Percentiles rank a stretch among this genome's conserved stretches.
Evolutionary conservation across 2,797 vertebrate species (phyloP).

Genomic region (Stomatorhinus walkeri): DNA sequence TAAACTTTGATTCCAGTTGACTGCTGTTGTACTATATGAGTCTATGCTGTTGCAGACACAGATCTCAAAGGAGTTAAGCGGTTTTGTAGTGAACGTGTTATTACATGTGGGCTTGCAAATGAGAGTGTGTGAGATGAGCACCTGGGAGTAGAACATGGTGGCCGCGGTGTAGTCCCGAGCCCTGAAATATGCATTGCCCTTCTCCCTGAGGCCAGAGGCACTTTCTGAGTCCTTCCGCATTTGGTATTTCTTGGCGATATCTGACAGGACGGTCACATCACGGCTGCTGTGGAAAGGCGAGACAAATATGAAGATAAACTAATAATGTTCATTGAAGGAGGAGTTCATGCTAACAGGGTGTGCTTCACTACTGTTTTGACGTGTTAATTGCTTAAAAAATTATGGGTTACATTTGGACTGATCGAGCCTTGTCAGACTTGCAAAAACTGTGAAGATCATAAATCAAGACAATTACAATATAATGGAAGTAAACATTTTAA

Average conservation of each 20-base stretch:
- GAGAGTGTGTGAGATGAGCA: conserved; percentile 34
- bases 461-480: background rate
- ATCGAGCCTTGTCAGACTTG: background rate
- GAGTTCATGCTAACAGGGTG: background rate
- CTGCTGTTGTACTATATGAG: background rate
- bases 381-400: background rate
- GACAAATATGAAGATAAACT: background rate
- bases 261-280: conserved; percentile 60
- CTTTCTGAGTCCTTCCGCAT: conserved; percentile 56
- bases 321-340: background rate
- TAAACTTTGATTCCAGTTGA: background rate
- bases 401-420: background rate
- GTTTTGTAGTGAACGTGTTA: background rate
- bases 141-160: conserved; percentile 70
- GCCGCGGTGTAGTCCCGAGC: conserved; percentile 62
- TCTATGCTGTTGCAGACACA: background rate
- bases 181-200: conserved; percentile 71
- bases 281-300: conserved; percentile 50
- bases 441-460: background rate
- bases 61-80: background rate
- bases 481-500: background rate
- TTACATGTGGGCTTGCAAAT: background rate
- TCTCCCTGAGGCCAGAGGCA: conserved; percentile 60
- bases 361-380: background rate
- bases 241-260: conserved; percentile 43